Evolutionary conservation across 2,797 vertebrate species (phyloP).

Genomic region (Enteromius anoplus): DNA sequence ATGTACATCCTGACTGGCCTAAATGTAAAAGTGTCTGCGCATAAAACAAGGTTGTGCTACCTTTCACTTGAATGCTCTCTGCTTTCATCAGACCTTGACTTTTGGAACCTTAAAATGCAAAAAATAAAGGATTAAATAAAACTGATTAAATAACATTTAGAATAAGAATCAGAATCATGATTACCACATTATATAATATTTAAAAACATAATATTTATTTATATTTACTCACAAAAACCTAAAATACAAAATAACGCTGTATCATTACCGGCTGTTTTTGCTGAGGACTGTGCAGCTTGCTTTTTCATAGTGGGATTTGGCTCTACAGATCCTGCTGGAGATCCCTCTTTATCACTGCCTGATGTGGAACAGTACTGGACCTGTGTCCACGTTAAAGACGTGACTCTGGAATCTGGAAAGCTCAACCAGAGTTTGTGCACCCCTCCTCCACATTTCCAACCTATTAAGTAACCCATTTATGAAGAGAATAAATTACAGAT

Average conservation of each 20-base stretch:
- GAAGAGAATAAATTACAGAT: not conserved
- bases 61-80: constrained; percentile 95
- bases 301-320: constrained; percentile 60
- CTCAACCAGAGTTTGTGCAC: constrained; percentile 74
- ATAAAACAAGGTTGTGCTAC: constrained; percentile 70
- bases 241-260: not conserved
- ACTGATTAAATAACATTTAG: not conserved
- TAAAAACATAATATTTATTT: not conserved
- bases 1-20: not conserved
- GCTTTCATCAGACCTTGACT: constrained; percentile 71
- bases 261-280: constrained; percentile 64
- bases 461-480: constrained; percentile 65
- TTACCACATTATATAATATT: not conserved
- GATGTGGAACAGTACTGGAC: constrained; percentile 86
- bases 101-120: constrained; percentile 53
- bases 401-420: constrained; percentile 73
- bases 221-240: not conserved
- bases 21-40: not conserved
- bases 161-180: not conserved
- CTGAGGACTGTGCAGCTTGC: constrained; percentile 48
- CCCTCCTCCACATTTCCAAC: constrained; percentile 79
- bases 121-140: not conserved
- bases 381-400: constrained; percentile 75
- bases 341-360: constrained; percentile 79
- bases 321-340: constrained; percentile 58